A percentile compares a stretch with the other conserved stretches of the same genome.
phyloP scores from a whole-genome alignment of 2,113 vertebrate genomes.

The Cyanoderma ruficeps region DNA sequence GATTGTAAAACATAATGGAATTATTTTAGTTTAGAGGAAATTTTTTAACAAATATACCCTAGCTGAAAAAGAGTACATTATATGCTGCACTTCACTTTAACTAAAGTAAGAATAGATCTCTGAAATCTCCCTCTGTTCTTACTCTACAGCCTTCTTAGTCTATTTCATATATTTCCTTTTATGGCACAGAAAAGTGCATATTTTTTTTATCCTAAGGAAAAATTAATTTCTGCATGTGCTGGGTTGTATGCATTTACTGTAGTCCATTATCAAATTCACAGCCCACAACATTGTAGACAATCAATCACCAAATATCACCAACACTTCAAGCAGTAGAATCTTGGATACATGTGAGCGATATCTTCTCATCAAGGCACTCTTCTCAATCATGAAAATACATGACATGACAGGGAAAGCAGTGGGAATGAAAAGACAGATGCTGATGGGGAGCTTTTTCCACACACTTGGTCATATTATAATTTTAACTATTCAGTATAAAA shows the following conservation, averaged over 20 bases:
- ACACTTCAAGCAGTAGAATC: slow-evolving; percentile 22
- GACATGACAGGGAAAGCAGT: slow-evolving; percentile 13
- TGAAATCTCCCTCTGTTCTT: neutral
- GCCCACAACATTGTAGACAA: neutral
- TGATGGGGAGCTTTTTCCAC: slow-evolving; percentile 55
- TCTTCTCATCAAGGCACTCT: slow-evolving; percentile 43
- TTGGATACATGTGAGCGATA: neutral
- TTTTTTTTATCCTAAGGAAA: neutral
- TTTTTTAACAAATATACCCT: neutral
- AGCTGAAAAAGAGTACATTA: neutral
- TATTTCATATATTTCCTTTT: slow-evolving; percentile 40
- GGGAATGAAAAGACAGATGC: slow-evolving; percentile 67
- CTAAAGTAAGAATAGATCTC: neutral
- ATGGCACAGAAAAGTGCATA: slow-evolving; percentile 27
- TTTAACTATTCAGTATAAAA: slow-evolving; percentile 71
- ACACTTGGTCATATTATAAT: slow-evolving; percentile 61
- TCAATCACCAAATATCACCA: slow-evolving; percentile 51
- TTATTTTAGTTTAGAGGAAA: neutral
- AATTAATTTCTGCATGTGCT: slow-evolving; percentile 21
- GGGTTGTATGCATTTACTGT: neutral
- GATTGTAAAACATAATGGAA: neutral
- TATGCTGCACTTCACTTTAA: neutral
- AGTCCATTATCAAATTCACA: slow-evolving; percentile 42
- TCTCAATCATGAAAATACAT: slow-evolving; percentile 59
- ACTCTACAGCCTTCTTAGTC: neutral